A percentile compares a stretch with the other conserved stretches of the same genome.
Evolutionary conservation across 23 tunicate species (phyloP).

Genomic region (Trididemnum nubilum): DNA sequence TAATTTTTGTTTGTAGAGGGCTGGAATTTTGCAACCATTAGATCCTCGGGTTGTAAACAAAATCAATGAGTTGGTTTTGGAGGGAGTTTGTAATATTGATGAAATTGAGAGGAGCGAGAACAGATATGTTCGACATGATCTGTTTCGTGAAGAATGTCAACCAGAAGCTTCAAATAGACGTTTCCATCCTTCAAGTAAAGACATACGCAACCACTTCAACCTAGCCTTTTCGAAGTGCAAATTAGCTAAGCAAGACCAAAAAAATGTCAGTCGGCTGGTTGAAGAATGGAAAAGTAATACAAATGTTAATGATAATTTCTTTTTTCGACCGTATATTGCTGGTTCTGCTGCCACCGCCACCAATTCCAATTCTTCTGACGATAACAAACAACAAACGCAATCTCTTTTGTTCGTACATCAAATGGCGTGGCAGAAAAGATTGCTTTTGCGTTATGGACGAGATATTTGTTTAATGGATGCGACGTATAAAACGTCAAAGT

Average conservation of each 20-base stretch:
- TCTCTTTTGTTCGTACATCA: constrained; percentile 39
- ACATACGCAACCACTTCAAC: constrained; percentile 26
- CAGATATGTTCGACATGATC: not conserved
- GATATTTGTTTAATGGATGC: constrained; percentile 43
- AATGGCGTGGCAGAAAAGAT: constrained; percentile 31
- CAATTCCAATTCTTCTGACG: not conserved
- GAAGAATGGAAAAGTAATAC: constrained; percentile 12
- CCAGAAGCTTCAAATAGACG: constrained; percentile 15
- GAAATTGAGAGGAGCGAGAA: constrained; percentile 9
- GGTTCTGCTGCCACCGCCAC: not conserved
- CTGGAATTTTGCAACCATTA: too few species aligned
- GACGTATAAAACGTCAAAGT: constrained; percentile 35
- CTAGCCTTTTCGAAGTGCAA: not conserved
- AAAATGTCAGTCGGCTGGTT: not conserved
- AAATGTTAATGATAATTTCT: constrained; percentile 4
- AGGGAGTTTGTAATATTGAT: constrained; percentile 13
- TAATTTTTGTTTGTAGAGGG: too few species aligned
- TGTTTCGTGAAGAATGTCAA: not conserved
- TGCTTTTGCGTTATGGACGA: constrained; percentile 35
- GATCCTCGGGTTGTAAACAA: constrained; percentile 18
- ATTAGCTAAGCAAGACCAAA: constrained; percentile 30
- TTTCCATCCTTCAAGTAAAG: constrained; percentile 22
- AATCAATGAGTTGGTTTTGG: constrained; percentile 22
- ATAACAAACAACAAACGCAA: not conserved
- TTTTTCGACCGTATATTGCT: constrained; percentile 33